phyloP scores from a whole-genome alignment of 1,140 invertebrate species.

The Trinorchestia longiramus region DNA sequence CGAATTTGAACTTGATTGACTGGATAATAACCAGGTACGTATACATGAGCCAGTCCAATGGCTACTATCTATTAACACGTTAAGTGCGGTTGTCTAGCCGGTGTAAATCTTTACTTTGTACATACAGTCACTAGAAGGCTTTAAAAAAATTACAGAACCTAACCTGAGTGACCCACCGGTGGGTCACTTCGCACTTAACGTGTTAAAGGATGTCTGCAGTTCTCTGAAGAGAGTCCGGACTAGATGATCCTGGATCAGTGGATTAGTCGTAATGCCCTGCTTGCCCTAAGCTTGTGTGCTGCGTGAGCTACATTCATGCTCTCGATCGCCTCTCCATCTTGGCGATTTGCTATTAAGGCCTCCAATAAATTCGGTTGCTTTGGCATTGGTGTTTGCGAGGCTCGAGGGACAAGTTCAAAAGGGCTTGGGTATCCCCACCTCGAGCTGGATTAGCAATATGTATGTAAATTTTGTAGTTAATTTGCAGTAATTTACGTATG shows the following conservation, averaged over 20 bases:
- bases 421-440: neutral
- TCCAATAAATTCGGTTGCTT: constrained; percentile 18
- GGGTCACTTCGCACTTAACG: too few relatives aligned
- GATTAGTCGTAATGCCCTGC: neutral
- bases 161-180: too few relatives aligned
- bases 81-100: too few relatives aligned
- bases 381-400: neutral
- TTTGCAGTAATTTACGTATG: neutral
- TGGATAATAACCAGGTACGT: neutral
- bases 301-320: neutral
- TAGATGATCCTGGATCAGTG: neutral
- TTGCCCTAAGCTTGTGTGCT: neutral
- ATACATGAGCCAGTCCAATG: neutral
- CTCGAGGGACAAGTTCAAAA: neutral
- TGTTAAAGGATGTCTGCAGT: neutral
- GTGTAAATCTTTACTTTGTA: too few relatives aligned
- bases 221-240: neutral
- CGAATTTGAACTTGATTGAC: neutral
- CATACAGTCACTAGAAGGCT: too few relatives aligned
- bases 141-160: too few relatives aligned
- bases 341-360: neutral
- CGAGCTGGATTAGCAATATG: neutral
- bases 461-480: neutral
- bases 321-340: constrained; percentile 26
- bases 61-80: too few relatives aligned